A percentile compares a stretch with the other conserved stretches of the same genome.
Conservation (phyloP, 2,797 vertebrate genomes). For the Scleropages formosus region DNA sequence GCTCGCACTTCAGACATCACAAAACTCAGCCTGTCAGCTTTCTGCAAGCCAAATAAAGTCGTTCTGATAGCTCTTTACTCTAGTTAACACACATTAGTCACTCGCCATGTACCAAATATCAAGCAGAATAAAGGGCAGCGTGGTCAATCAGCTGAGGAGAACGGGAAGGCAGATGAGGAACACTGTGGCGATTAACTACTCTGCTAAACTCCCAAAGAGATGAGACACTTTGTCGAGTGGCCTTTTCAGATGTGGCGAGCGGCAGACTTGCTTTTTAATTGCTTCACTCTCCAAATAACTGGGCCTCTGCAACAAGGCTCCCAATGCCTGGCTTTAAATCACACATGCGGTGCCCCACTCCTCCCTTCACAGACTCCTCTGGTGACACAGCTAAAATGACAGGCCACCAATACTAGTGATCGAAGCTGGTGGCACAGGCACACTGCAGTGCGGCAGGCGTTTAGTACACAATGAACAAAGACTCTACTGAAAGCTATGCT, state of each 20-base stretch:
- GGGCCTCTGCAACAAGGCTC: conserved; percentile 44
- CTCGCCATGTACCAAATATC: conserved; percentile 7
- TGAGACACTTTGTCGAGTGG: conserved; percentile 10
- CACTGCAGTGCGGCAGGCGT: not conserved
- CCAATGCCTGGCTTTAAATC: conserved; percentile 42
- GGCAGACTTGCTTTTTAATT: conserved; percentile 49
- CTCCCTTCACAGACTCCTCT: conserved; percentile 46
- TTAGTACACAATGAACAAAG: not conserved
- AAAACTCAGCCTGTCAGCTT: conserved; percentile 11
- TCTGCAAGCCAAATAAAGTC: not conserved
- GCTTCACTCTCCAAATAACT: conserved; percentile 54
- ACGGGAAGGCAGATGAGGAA: not conserved
- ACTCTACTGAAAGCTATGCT: no score
- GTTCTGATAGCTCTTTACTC: conserved; percentile 16
- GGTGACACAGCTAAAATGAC: conserved; percentile 55
- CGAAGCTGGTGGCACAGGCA: not conserved
- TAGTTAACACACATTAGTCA: conserved; percentile 29
- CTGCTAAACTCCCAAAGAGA: conserved; percentile 15
- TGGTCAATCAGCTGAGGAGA: not conserved
- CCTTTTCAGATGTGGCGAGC: conserved; percentile 1
- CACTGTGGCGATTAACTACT: conserved; percentile 18
- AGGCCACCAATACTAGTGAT: conserved; percentile 56
- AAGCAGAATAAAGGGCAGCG: not conserved
- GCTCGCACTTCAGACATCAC: not conserved
- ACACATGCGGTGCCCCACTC: conserved; percentile 54